Base-by-base conservation (phyloP, 2,113 vertebrate species). In the Lophius piscatorius region DNA sequence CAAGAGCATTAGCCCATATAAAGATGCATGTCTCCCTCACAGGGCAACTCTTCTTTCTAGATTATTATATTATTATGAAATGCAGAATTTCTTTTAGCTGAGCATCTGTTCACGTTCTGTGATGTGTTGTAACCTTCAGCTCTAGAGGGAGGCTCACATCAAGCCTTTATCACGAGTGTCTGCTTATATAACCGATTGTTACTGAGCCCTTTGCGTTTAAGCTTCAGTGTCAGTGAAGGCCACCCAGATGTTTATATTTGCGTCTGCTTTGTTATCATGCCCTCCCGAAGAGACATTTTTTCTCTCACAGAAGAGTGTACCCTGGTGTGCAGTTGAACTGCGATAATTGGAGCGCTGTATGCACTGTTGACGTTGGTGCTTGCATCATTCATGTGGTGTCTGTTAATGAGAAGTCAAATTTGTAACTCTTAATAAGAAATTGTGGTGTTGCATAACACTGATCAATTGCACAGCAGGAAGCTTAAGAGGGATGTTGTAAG, bases 401-500 rank as follows among this genome's bases (percentile, higher is more conserved):
- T 42, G 16, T 47, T 63, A 21, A 51, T 50, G 18, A 24, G 51
- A 59, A 63, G 55, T 78, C 61, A 65, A 5, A 7, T 74, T 79
- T 71, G 26, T 62, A 20, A n/a, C 1, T 31, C 23, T 23, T 52
- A 49, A 51, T 70, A 66, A 38, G 34, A 20, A n/a, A 41, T 51
- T 33, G 51, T 16, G 2, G 41, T 54, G 69, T 82, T 87, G 61
- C 57, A 33, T 83, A 87, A 84, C 47, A 24, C 21, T 63, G 58
- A 64, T 79, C 57, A 40, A 69, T 84, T 22, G 6, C 67, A 50
- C 51, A 62, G 47, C n/a, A 2, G 40, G 38, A 68, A 72, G 18
- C 44, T 60, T 38, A n/a, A 46, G 42, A 63, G 35, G 63, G 57
- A 14, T 56, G 41, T 42, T 29, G 56, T 48, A 48, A 76, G 45